Conservation (phyloP, 2,888 invertebrate genomes). For the Eremobia ochroleuca region DNA sequence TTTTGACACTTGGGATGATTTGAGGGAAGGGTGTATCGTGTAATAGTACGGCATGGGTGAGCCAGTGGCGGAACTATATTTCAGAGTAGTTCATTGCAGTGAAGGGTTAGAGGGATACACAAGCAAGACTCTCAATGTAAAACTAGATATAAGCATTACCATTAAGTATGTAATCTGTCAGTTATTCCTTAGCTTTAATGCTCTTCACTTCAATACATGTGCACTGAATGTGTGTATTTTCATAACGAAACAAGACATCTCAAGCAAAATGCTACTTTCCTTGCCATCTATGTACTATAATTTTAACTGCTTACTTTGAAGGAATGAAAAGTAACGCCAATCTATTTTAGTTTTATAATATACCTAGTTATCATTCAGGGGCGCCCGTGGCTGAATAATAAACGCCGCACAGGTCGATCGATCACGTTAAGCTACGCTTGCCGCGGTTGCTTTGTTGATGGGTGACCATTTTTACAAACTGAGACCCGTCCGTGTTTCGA, state of each 20-base stretch:
- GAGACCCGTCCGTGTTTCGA: no score
- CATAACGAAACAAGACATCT: background rate
- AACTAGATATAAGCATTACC: background rate
- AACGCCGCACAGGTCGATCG: no score
- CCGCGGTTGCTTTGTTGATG: no score
- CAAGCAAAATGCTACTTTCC: background rate
- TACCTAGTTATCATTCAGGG: no score
- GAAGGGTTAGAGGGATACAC: background rate
- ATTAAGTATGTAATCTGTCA: background rate
- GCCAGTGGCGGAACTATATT: background rate
- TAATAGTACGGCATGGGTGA: background rate
- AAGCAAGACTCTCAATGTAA: background rate
- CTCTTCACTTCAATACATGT: background rate
- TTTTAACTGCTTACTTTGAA: background rate
- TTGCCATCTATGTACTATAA: background rate
- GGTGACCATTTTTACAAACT: no score
- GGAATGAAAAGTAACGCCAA: conserved; percentile 6
- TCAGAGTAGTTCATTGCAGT: background rate
- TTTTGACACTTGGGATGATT: conserved; percentile 28
- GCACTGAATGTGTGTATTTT: background rate
- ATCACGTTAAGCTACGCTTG: no score
- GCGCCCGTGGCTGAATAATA: no score
- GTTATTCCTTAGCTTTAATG: background rate
- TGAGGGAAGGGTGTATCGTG: conserved; percentile 3
- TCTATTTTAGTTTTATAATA: conserved; percentile 19